Base-by-base conservation (phyloP, 1,140 invertebrate genomes). In the Venturia canescens region DNA sequence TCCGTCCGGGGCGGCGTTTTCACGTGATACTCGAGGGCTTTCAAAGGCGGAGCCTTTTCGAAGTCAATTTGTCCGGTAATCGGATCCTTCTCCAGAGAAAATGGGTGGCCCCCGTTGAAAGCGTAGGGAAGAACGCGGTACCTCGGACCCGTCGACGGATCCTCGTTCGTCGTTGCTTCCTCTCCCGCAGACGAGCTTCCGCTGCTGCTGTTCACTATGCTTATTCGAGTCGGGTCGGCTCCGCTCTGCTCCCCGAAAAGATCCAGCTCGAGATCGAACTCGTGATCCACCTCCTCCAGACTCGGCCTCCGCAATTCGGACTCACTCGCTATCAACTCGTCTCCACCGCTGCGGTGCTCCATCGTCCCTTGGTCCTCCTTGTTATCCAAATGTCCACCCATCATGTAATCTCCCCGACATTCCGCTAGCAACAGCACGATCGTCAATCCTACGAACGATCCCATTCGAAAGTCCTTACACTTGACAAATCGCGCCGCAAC, bases 101-200 rank as follows among this genome's bases (percentile, higher is more conserved):
- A 96, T 0, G 95, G 94, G 82, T 94, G 94, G 27, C 95, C 95
- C 75, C 94, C 93, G 83, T 95, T 95, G 84, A 95, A 94, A 13
- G 92, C 91, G 78, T 87, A 92, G 87, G 63, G 91, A 81, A 84
- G 88, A 21, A 89, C 82, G 57, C 88, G 87, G 70, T 88, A 90
- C 80, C 88, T 87, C 18, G 85, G 86, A 67, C 83, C 78, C 23
- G 81, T 82, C 3, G 66, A 84, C 9, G 79, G 60, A 53, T 80
- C 75, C 18, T 76, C 77, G 48, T 53, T 48, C 38, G 74, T 38
- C 38, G 79, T 63, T 16, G 70, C 15, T 60, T n/a, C 63, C 26
- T 53, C 81, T 66, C 82, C 79, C 3, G 85, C 21, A 57, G 83
- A 53, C 83, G 83, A 57, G 34, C 60, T n/a, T 53, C 50, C 60